Conservation (phyloP, 2,888 invertebrate species). For the Drosophila peninsularis region DNA sequence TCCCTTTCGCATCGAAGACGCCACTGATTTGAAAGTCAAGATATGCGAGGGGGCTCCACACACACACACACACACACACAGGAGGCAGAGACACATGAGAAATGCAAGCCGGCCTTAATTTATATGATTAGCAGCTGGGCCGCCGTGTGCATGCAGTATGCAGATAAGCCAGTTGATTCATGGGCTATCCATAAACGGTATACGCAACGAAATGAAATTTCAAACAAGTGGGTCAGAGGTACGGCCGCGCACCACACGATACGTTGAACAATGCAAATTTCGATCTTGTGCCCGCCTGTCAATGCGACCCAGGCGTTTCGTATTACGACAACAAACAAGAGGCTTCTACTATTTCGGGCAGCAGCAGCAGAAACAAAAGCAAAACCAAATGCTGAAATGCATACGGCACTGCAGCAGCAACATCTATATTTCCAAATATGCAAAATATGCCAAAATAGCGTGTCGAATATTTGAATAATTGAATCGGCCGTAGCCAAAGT, state of each 20-base stretch:
- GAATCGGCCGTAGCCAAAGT: conserved; percentile 30
- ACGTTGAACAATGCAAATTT: conserved; percentile 66
- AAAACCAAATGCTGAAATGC: not conserved
- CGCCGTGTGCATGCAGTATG: conserved; percentile 32
- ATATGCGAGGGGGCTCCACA: conserved; percentile 36
- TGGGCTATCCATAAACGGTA: conserved; percentile 58
- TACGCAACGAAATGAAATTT: conserved; percentile 60
- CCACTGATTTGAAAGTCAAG: conserved; percentile 72
- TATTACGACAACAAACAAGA: conserved; percentile 48
- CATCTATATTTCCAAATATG: conserved; percentile 69
- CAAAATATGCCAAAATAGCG: conserved; percentile 57
- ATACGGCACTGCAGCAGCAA: conserved; percentile 7
- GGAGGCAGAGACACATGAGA: conserved; percentile 32
- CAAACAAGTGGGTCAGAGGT: conserved; percentile 69
- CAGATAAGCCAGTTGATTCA: conserved; percentile 67
- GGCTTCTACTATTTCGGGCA: conserved; percentile 61
- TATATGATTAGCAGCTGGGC: conserved; percentile 70
- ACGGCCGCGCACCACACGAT: conserved; percentile 34
- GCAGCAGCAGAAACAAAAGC: not conserved
- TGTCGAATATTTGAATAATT: conserved; percentile 53
- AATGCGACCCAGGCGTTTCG: conserved; percentile 58
- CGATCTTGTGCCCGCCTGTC: conserved; percentile 51
- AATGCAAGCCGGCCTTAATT: conserved; percentile 67
- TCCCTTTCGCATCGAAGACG: conserved; percentile 62
- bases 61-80: not conserved